A percentile compares a stretch with the other conserved stretches of the same genome.
Conservation (phyloP, 37 sponge, comb jelly and placozoan species). For the Dysidea cf. avara region DNA sequence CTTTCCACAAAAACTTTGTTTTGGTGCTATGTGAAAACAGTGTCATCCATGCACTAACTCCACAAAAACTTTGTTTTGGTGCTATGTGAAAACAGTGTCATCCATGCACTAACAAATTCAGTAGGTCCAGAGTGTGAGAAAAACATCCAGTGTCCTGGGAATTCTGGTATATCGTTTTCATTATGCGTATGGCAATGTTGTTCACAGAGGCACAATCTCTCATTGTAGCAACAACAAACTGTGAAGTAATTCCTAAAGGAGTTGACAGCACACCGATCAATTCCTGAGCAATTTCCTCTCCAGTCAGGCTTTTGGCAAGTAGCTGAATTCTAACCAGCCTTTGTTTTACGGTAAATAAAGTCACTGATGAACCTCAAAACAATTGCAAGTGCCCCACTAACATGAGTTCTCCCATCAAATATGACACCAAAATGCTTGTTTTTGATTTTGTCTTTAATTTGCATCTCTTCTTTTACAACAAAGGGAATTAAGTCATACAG, state of each 20-base stretch:
- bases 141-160: constrained; percentile 41
- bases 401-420: constrained; percentile 27
- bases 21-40: constrained; percentile 54
- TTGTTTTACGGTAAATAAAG: constrained; percentile 10
- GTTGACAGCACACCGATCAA: constrained; percentile 16
- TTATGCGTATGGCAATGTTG: constrained; percentile 19
- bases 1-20: constrained; percentile 33
- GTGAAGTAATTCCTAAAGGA: too few species aligned
- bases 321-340: constrained; percentile 11
- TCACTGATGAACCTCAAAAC: constrained; percentile 17
- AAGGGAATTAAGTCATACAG: constrained; percentile 28
- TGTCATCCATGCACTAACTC: constrained; percentile 15
- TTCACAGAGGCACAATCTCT: constrained; percentile 41
- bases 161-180: constrained; percentile 28
- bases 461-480: constrained; percentile 7
- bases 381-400: constrained; percentile 21
- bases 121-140: constrained; percentile 53
- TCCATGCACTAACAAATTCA: constrained; percentile 11
- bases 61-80: too few species aligned
- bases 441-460: constrained; percentile 10
- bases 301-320: constrained; percentile 20
- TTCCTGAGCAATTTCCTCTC: constrained; percentile 16
- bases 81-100: constrained; percentile 33
- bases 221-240: constrained; percentile 17
- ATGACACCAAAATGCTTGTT: constrained; percentile 1